Base-by-base conservation (phyloP, 2,797 vertebrate genomes). In the Orientallactaga sibirica region DNA sequence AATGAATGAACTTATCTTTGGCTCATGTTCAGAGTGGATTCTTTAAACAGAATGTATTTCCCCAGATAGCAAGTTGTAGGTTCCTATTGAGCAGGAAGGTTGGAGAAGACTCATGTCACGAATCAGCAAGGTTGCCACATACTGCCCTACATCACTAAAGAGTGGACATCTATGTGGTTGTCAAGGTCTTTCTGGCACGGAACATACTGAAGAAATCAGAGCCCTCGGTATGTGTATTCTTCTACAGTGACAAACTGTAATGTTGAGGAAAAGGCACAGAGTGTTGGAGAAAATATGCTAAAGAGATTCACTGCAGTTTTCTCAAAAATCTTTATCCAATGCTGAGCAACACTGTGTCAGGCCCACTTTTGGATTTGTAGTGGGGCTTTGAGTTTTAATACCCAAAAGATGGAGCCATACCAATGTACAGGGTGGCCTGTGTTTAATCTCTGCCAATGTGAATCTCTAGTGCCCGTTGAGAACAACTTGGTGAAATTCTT, bases 121-220 rank as follows among this genome's bases (percentile, higher is more conserved):
- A 15, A 80, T 58, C 62, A 80, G 48, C 19, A 77, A 64, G 62
- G 58, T 3, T 29, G 29, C 33, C 74, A 58, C 12, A 58, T 0
- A 10, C n/a, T 16, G 37, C n/a, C 67, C 55, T 52, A 27, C 5
- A 2, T 74, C 62, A 37, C 33, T 4, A 4, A 48, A 92, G 29
- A 33, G n/a, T 37, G 0, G 5, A 0, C 18, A 7, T 1, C 4
- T 9, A 62, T 15, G 61, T 7, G 37, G 5, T n/a, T 20, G 11
- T 19, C 0, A 0, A 61, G 78, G 25, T 7, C 80, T 68, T 78
- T 41, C 55, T 2, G 25, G 78, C 25, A 20, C 7, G 4, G 2
- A 55, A 3, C n/a, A 24, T 27, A 7, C 1, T 66, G 19, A 7
- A 43, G 27, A 78, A 71, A 33, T 48, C 41, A 16, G 19, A 75